Evolutionary conservation across 1,140 invertebrate species (phyloP).

Genomic region (Euglossa dilemma): DNA sequence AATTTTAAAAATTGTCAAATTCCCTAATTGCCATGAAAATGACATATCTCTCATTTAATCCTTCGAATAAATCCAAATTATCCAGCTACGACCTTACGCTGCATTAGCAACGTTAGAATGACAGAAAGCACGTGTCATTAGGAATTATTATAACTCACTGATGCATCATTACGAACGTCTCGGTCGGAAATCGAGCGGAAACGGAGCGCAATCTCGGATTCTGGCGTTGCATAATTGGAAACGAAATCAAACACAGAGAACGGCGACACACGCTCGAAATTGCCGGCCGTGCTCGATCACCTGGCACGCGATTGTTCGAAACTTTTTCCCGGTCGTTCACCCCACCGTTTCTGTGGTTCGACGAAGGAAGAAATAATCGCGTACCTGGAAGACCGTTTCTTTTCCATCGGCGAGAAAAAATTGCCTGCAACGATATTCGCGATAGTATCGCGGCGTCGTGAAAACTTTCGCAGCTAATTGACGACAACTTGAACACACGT

Average conservation of each 20-base stretch:
- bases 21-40: too few relatives aligned
- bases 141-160: too few relatives aligned
- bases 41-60: too few relatives aligned
- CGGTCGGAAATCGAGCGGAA: too few relatives aligned
- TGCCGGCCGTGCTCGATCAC: not conserved
- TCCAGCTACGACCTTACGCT: too few relatives aligned
- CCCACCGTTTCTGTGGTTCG: conserved; percentile 17
- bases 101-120: too few relatives aligned
- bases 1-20: too few relatives aligned
- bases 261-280: conserved; percentile 25
- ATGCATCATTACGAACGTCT: not conserved
- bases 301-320: conserved; percentile 50
- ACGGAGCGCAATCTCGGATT: not conserved
- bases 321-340: conserved; percentile 40
- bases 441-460: conserved; percentile 55
- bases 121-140: too few relatives aligned
- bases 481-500: conserved; percentile 8
- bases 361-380: conserved; percentile 58
- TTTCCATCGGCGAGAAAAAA: conserved; percentile 47
- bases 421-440: conserved; percentile 59
- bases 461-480: conserved; percentile 54
- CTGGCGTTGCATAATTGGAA: conserved; percentile 23
- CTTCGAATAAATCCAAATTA: too few relatives aligned
- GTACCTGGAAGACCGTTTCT: conserved; percentile 56
- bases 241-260: conserved; percentile 26